These are phyloP conservation scores for Drosophila trapezifrons DNA, from an alignment of 1,140 invertebrate species.

Conservation along the genomic window DNA sequence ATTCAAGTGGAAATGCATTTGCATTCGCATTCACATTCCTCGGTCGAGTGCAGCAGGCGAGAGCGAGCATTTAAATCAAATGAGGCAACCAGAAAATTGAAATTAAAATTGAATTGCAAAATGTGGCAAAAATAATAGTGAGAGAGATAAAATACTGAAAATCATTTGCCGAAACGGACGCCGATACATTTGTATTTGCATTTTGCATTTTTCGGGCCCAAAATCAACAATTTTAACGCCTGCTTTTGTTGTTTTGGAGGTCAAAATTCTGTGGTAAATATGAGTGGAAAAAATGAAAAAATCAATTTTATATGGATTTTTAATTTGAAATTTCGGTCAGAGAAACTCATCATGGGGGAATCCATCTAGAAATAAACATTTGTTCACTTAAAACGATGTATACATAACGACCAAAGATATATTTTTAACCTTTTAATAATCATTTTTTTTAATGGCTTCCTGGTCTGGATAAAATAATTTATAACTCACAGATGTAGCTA, in stretches of 20 bases:
- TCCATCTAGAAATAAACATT: background rate
- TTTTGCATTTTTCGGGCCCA: constrained; percentile 1
- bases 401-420: background rate
- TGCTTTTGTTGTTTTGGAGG: constrained; percentile 13
- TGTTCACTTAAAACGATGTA: background rate
- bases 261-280: constrained; percentile 34
- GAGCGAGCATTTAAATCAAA: constrained; percentile 26
- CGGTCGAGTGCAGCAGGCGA: background rate
- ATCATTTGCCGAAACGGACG: constrained; percentile 13
- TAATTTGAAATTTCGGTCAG: constrained; percentile 36
- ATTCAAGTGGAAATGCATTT: constrained; percentile 56
- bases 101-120: constrained; percentile 45
- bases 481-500: no score
- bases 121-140: constrained; percentile 1
- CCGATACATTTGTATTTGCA: constrained; percentile 11
- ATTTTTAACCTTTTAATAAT: background rate
- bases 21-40: constrained; percentile 19
- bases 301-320: constrained; percentile 68
- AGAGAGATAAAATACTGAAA: constrained; percentile 22
- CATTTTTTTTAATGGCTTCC: no score
- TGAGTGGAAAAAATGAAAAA: no score
- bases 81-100: constrained; percentile 22
- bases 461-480: background rate
- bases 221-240: constrained; percentile 30
- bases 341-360: background rate